Evolutionary conservation across 1,140 invertebrate genomes (phyloP).

Genomic region (Neuroterus valhalla): DNA sequence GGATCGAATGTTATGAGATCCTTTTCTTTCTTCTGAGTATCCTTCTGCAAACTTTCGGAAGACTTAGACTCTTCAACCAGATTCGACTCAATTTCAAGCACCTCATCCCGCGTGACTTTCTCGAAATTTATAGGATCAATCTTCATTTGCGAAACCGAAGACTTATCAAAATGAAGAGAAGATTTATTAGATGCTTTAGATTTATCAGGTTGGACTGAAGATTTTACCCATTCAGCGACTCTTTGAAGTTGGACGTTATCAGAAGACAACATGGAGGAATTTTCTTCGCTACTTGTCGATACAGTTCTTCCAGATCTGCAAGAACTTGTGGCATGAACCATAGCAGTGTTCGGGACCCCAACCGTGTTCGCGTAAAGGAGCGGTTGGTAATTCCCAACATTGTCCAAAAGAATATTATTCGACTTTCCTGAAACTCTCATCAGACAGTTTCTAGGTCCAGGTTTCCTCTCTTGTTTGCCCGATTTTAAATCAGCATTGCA

Average conservation of each 20-base stretch:
- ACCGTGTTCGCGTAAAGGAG: slow-evolving; percentile 78
- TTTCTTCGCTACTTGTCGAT: slow-evolving; percentile 67
- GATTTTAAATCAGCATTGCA: slow-evolving; percentile 35
- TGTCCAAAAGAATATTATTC: slow-evolving; percentile 86
- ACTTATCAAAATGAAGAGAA: slow-evolving; percentile 68
- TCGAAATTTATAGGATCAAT: slow-evolving; percentile 42
- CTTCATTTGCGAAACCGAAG: slow-evolving; percentile 41
- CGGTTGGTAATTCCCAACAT: slow-evolving; percentile 80
- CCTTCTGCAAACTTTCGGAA: not conserved
- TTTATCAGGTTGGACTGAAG: slow-evolving; percentile 12
- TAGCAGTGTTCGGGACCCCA: slow-evolving; percentile 62
- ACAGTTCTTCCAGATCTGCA: slow-evolving; percentile 57
- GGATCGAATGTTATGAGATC: slow-evolving; percentile 68
- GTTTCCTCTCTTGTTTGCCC: slow-evolving; percentile 67
- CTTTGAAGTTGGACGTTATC: slow-evolving; percentile 77
- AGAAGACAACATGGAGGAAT: slow-evolving; percentile 54
- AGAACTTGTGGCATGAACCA: slow-evolving; percentile 63
- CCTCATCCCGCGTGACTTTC: slow-evolving; percentile 1
- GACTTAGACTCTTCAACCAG: not conserved
- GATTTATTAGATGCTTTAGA: not conserved
- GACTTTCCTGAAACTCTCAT: slow-evolving; percentile 83
- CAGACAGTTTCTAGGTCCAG: slow-evolving; percentile 82
- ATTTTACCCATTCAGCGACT: slow-evolving; percentile 78
- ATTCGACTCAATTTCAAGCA: slow-evolving; percentile 34
- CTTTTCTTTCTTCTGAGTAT: slow-evolving; percentile 33